Evolutionary conservation across 2,888 invertebrate genomes (phyloP).

Genomic region (Eucera pruinosa): DNA sequence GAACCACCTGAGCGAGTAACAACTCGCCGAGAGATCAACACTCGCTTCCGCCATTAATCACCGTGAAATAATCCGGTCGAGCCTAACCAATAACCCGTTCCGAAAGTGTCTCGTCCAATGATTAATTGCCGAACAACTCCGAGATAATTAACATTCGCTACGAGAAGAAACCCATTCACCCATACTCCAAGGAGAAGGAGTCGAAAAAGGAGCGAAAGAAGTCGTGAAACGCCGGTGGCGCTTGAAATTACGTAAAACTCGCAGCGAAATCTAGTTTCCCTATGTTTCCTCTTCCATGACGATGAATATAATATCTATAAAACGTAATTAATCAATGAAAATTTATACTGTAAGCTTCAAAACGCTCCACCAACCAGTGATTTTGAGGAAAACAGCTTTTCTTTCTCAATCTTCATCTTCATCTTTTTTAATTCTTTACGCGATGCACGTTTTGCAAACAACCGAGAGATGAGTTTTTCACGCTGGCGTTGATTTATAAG

Average conservation of each 20-base stretch:
- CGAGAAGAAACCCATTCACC: not conserved
- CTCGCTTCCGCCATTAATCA: conserved; percentile 30
- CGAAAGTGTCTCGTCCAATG: conserved; percentile 24
- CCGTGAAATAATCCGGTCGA: conserved; percentile 26
- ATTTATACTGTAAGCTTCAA: too few species aligned
- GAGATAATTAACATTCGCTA: conserved; percentile 44
- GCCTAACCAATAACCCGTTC: conserved; percentile 32
- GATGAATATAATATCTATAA: not conserved
- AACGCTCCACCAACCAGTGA: too few species aligned
- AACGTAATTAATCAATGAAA: not conserved
- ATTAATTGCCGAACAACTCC: conserved; percentile 37
- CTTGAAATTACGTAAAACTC: too few species aligned
- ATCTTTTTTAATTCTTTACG: too few species aligned
- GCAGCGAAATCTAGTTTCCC: not conserved
- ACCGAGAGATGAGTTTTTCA: too few species aligned
- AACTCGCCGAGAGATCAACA: conserved; percentile 22
- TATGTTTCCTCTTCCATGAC: not conserved
- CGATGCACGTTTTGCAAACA: too few species aligned
- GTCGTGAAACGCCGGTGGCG: not conserved
- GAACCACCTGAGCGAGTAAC: conserved; percentile 7
- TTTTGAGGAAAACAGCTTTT: too few species aligned
- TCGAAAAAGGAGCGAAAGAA: conserved; percentile 18
- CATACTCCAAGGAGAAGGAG: not conserved
- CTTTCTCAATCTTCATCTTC: too few species aligned
- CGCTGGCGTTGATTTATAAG: too few species aligned